Base-by-base conservation (phyloP, 2,797 vertebrate species). In the Notolepis coatsorum region DNA sequence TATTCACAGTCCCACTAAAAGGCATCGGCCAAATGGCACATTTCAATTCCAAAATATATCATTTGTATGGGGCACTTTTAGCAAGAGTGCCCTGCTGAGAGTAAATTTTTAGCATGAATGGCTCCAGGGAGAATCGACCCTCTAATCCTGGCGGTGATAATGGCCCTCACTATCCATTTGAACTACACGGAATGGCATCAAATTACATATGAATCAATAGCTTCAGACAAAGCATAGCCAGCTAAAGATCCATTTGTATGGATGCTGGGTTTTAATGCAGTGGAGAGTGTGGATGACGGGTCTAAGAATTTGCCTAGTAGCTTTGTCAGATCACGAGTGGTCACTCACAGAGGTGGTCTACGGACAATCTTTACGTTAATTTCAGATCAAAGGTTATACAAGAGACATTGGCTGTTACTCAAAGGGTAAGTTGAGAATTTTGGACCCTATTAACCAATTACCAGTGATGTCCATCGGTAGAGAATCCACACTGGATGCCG, bases 131-230 rank as follows among this genome's bases (percentile, higher is more conserved):
- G 53, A 79, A 43, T 45, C 27, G 39, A 31, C n/a, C 3, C 45
- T 28, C 30, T 71, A 31, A 81, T 70, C 62, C 49, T 64, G 57
- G 51, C 15, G 31, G 54, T 52, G 39, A 61, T 57, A 65, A 17
- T 54, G 65, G 54, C 54, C 45, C 1, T 5, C 45, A 68, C 56
- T 35, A 37, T 41, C 61, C 48, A 62, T 18, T n/a, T 20, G 48
- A 50, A 31, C 37, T 5, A 56, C 30, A 52, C 20, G 41, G 12
- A 45, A 33, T 45, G 1, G 57, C 63, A 75, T 81, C 61, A 57
- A 63, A 75, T 87, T 75, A 71, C 79, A 74, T 48, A 73, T 27
- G 68, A 71, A 79, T 74, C 50, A 65, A 47, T 72, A 39, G 49
- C 27, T 31, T 62, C 69, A 68, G 39, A 65, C 43, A 43, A 60